A percentile compares a stretch with the other conserved stretches of the same genome.
Conservation (phyloP, 2,797 vertebrate species). For the Acrocephalus scirpaceus region DNA sequence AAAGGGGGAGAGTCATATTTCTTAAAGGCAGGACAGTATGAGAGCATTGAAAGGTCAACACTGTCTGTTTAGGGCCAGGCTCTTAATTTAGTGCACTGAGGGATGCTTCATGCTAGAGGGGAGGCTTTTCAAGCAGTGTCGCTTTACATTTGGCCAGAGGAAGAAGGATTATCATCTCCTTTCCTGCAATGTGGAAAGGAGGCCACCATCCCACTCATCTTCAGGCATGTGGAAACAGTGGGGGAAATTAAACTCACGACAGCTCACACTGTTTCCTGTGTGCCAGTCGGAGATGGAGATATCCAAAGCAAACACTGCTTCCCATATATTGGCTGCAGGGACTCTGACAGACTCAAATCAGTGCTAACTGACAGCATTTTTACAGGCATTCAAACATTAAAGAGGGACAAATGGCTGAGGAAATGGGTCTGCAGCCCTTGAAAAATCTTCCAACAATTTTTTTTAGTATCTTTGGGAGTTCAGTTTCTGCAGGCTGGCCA, state of each 20-base stretch:
- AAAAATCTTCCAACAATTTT: background rate
- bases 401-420: background rate
- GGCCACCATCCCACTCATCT: constrained; percentile 48
- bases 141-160: background rate
- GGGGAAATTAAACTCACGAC: constrained; percentile 14
- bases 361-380: background rate
- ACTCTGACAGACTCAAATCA: background rate
- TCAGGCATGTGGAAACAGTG: constrained; percentile 36
- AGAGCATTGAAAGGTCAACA: background rate
- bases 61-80: background rate
- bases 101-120: background rate
- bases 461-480: background rate
- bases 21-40: background rate
- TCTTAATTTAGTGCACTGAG: background rate
- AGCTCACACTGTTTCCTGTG: background rate
- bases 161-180: constrained; percentile 26
- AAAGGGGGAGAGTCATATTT: background rate
- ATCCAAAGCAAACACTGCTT: background rate
- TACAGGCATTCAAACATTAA: background rate
- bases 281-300: background rate
- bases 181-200: constrained; percentile 42
- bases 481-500: background rate
- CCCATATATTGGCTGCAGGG: background rate
- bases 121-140: constrained; percentile 8
- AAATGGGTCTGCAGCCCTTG: background rate